Evolutionary conservation across 2,888 invertebrate species (phyloP).

Genomic region (Polydesmus complanatus): DNA sequence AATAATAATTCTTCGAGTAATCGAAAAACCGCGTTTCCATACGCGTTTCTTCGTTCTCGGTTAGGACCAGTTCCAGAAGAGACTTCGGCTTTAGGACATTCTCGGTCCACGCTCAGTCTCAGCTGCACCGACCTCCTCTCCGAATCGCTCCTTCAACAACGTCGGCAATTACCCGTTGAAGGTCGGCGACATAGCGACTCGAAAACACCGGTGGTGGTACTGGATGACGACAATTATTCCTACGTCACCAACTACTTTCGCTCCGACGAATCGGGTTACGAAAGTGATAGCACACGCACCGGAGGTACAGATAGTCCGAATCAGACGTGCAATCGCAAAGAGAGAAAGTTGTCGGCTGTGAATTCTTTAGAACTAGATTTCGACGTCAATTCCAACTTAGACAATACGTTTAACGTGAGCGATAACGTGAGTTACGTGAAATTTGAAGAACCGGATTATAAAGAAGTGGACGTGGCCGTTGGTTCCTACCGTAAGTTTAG

Average conservation of each 20-base stretch:
- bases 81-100: constrained; percentile 25
- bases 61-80: constrained; percentile 63
- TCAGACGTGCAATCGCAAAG: constrained; percentile 17
- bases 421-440: constrained; percentile 16
- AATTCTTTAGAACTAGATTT: constrained; percentile 19
- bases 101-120: constrained; percentile 8
- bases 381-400: constrained; percentile 6
- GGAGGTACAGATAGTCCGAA: constrained; percentile 19
- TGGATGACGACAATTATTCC: constrained; percentile 15
- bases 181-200: background rate
- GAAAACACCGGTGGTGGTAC: background rate
- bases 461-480: background rate
- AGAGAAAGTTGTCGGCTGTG: constrained; percentile 19
- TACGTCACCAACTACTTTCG: constrained; percentile 50
- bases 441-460: constrained; percentile 10
- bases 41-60: constrained; percentile 60
- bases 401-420: constrained; percentile 9
- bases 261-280: constrained; percentile 70
- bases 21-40: constrained; percentile 49
- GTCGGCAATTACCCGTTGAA: constrained; percentile 7
- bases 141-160: constrained; percentile 3
- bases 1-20: constrained; percentile 1
- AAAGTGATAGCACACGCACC: constrained; percentile 50
- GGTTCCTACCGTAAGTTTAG: too few species aligned
- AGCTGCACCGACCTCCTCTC: constrained; percentile 14